Conservation (phyloP, 2,113 vertebrate genomes). For the Actenoides hombroni region DNA sequence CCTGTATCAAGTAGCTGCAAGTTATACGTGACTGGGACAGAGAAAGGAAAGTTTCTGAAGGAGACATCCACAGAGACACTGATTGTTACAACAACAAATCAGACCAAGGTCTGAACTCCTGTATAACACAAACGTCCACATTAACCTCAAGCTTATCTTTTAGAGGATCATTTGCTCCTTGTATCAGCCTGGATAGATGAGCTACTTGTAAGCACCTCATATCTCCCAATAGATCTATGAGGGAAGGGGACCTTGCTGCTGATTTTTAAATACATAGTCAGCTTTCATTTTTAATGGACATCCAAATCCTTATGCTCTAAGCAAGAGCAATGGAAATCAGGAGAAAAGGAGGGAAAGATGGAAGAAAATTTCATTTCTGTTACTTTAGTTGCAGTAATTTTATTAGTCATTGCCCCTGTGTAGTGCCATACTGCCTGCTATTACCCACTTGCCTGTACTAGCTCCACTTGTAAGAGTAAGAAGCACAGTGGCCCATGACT, state of each 20-base stretch:
- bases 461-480: constrained; percentile 52
- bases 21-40: background rate
- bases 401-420: constrained; percentile 18
- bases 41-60: background rate
- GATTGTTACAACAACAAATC: background rate
- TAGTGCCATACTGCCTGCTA: constrained; percentile 40
- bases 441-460: constrained; percentile 35
- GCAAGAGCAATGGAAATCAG: background rate
- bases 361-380: constrained; percentile 24
- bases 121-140: background rate
- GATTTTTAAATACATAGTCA: background rate
- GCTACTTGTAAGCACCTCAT: background rate
- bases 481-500: constrained; percentile 71
- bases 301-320: background rate
- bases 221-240: background rate
- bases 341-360: background rate
- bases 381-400: constrained; percentile 32
- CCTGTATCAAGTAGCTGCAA: background rate
- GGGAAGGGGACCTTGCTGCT: background rate
- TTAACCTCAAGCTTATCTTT: background rate
- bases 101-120: background rate
- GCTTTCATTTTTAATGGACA: background rate
- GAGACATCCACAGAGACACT: background rate
- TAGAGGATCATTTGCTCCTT: constrained; percentile 1
- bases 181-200: background rate